Conservation (phyloP, 2,797 vertebrate genomes). For the Clarias platycephalus region DNA sequence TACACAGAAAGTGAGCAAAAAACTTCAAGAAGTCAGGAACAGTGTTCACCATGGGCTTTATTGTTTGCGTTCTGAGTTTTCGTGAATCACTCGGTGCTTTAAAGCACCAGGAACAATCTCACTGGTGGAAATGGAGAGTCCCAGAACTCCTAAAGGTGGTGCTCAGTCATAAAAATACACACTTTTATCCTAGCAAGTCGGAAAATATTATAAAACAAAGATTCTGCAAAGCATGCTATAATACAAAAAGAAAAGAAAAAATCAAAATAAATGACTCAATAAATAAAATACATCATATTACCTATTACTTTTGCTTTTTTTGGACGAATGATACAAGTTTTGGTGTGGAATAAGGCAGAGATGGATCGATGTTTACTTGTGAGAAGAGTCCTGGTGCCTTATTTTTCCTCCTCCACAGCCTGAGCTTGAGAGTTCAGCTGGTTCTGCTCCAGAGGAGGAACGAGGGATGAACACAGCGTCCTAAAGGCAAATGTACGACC, state of each 20-base stretch:
- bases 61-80: slow-evolving; percentile 59
- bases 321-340: slow-evolving; percentile 52
- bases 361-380: slow-evolving; percentile 58
- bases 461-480: slow-evolving; percentile 29
- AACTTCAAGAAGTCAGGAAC: slow-evolving; percentile 16
- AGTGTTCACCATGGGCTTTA: slow-evolving; percentile 59
- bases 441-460: slow-evolving; percentile 48
- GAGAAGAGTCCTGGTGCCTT: slow-evolving; percentile 51
- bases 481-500: slow-evolving; percentile 9
- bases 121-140: slow-evolving; percentile 54
- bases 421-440: slow-evolving; percentile 37
- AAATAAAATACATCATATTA: slow-evolving; percentile 61
- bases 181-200: slow-evolving; percentile 58
- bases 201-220: slow-evolving; percentile 63
- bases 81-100: slow-evolving; percentile 56
- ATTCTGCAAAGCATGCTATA: slow-evolving; percentile 65
- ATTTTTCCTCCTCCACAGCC: slow-evolving; percentile 43
- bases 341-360: slow-evolving; percentile 63
- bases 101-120: slow-evolving; percentile 62
- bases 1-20: slow-evolving; percentile 48
- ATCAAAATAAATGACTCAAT: slow-evolving; percentile 54
- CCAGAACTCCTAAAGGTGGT: slow-evolving; percentile 64
- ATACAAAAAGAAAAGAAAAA: slow-evolving; percentile 59
- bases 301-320: slow-evolving; percentile 44
- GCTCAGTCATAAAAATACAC: slow-evolving; percentile 64